phyloP scores from a whole-genome alignment of 2,113 vertebrate genomes.

The Daphoenositta chrysoptera region DNA sequence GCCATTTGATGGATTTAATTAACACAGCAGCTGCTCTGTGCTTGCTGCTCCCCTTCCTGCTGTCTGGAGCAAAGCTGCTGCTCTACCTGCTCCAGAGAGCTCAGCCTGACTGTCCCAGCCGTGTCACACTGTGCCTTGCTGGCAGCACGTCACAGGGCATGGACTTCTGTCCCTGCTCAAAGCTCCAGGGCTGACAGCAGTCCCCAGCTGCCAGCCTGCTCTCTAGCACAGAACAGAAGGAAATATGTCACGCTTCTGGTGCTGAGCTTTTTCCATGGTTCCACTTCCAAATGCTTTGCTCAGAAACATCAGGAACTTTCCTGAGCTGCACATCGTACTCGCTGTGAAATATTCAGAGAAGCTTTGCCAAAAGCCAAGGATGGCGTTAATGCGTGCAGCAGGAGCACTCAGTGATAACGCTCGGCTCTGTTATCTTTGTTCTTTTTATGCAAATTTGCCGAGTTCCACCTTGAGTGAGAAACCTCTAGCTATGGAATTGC shows the following conservation, averaged over 20 bases:
- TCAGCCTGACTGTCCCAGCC: background rate
- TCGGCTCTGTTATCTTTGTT: background rate
- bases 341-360: background rate
- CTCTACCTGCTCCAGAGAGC: background rate
- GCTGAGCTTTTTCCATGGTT: background rate
- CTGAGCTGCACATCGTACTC: background rate
- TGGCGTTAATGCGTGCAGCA: background rate
- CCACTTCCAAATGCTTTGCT: background rate
- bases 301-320: background rate
- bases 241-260: background rate
- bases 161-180: background rate
- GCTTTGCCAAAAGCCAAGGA: background rate
- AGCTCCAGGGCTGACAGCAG: background rate
- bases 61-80: background rate
- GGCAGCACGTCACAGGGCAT: background rate
- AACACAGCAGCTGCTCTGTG: background rate
- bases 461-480: background rate
- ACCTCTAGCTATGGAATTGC: background rate
- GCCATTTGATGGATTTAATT: background rate
- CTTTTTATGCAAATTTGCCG: background rate
- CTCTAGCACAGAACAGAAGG: background rate
- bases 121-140: accelerated
- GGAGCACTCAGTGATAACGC: background rate
- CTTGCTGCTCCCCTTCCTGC: background rate
- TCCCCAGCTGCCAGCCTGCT: background rate